A percentile compares a stretch with the other conserved stretches of the same genome.
Conservation (phyloP, 2,888 invertebrate species). For the Lottia gigantea region DNA sequence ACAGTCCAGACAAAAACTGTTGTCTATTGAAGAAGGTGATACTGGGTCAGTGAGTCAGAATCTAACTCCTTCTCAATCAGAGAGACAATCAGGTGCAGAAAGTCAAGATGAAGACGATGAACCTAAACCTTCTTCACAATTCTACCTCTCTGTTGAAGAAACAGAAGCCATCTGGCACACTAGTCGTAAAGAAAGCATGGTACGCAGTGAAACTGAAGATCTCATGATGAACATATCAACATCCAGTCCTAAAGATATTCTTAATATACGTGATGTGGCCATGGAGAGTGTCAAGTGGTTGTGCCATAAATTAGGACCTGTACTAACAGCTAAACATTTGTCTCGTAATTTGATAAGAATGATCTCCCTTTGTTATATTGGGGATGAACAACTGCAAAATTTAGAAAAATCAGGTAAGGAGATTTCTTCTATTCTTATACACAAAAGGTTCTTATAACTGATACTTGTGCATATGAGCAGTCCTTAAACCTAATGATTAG, state of each 20-base stretch:
- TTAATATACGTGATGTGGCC: slow-evolving; percentile 65
- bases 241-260: slow-evolving; percentile 47
- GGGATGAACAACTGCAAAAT: slow-evolving; percentile 56
- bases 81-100: background rate
- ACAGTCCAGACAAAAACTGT: slow-evolving; percentile 4
- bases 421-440: background rate
- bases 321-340: slow-evolving; percentile 89
- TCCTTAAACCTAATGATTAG: too few relatives aligned
- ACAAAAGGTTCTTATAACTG: background rate
- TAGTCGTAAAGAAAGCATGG: slow-evolving; percentile 37
- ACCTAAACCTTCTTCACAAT: background rate
- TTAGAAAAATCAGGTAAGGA: slow-evolving; percentile 42
- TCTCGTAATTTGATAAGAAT: slow-evolving; percentile 92
- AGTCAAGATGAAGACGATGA: background rate
- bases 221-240: slow-evolving; percentile 46
- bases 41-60: slow-evolving; percentile 5
- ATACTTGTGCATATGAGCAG: too few relatives aligned
- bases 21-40: slow-evolving; percentile 21
- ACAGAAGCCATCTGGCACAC: background rate
- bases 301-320: slow-evolving; percentile 91
- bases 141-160: background rate
- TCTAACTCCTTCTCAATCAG: background rate
- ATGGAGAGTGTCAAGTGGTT: slow-evolving; percentile 79
- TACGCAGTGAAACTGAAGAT: slow-evolving; percentile 64
- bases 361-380: slow-evolving; percentile 92